These are phyloP conservation scores for Sylvilagus floridanus DNA, from an alignment of 2,797 vertebrate species.

Conservation along the genomic window DNA sequence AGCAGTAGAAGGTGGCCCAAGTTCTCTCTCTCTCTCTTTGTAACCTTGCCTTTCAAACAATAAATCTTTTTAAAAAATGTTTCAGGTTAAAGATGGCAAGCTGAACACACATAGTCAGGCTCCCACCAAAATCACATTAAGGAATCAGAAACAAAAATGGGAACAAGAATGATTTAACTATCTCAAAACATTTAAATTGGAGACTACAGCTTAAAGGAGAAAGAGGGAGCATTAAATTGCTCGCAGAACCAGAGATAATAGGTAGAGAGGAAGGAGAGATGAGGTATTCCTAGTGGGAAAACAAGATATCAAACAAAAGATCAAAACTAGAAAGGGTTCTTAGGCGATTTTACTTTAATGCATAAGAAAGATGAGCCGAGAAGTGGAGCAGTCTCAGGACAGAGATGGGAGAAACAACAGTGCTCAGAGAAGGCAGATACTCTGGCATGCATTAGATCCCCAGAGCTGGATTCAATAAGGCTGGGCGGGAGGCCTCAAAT, in stretches of 20 bases:
- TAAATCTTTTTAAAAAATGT: too few relatives aligned
- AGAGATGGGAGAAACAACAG: background rate
- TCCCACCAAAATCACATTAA: background rate
- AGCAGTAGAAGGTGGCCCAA: too few relatives aligned
- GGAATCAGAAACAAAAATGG: background rate
- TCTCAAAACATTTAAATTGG: fast-evolving
- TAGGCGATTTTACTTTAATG: background rate
- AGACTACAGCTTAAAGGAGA: fast-evolving
- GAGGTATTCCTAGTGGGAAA: fast-evolving
- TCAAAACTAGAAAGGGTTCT: background rate
- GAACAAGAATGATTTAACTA: fast-evolving
- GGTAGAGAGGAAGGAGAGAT: background rate
- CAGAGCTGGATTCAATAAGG: background rate
- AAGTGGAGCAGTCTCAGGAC: background rate
- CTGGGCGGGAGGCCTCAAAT: background rate
- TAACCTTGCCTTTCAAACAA: too few relatives aligned
- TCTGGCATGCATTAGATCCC: fast-evolving
- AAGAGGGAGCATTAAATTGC: background rate
- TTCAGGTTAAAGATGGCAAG: background rate
- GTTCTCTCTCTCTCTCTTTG: too few relatives aligned
- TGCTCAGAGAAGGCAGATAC: fast-evolving
- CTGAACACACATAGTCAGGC: too few relatives aligned
- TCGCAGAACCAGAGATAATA: background rate
- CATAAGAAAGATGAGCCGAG: background rate
- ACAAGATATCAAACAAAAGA: background rate